Conservation (phyloP, 1,140 invertebrate genomes). For the Adoxophyes honmai region DNA sequence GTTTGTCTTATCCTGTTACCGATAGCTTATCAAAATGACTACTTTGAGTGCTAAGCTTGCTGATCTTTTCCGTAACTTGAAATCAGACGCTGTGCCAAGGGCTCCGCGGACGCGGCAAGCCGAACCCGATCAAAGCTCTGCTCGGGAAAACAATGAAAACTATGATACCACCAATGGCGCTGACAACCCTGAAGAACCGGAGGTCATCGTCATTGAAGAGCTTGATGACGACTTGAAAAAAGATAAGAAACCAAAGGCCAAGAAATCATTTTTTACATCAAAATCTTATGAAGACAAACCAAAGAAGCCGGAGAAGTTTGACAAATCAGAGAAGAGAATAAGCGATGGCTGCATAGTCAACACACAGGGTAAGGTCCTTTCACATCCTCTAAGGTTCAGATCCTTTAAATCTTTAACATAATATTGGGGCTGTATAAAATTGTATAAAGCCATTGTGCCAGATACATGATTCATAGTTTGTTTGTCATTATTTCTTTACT, state of each 20-base stretch:
- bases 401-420: no score
- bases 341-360: conserved; percentile 39
- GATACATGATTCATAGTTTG: no score
- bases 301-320: conserved; percentile 25
- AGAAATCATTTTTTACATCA: conserved; percentile 28
- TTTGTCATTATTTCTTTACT: no score
- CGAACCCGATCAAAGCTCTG: conserved; percentile 1
- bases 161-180: conserved; percentile 26
- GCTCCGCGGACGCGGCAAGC: conserved; percentile 36
- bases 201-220: conserved; percentile 37
- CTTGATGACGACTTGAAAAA: conserved; percentile 32
- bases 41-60: conserved; percentile 43
- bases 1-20: conserved; percentile 6
- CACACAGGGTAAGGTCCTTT: conserved; percentile 44
- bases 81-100: conserved; percentile 56
- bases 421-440: no score
- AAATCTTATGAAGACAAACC: conserved; percentile 17
- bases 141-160: conserved; percentile 24
- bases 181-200: conserved; percentile 14
- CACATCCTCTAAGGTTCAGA: no score
- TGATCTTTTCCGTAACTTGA: conserved; percentile 52
- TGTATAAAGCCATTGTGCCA: no score
- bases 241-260: conserved; percentile 34
- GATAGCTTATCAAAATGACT: conserved; percentile 31
- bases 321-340: conserved; percentile 26